Conservation (phyloP, 2,888 invertebrate genomes). For the Sphaerophoria rueppellii region DNA sequence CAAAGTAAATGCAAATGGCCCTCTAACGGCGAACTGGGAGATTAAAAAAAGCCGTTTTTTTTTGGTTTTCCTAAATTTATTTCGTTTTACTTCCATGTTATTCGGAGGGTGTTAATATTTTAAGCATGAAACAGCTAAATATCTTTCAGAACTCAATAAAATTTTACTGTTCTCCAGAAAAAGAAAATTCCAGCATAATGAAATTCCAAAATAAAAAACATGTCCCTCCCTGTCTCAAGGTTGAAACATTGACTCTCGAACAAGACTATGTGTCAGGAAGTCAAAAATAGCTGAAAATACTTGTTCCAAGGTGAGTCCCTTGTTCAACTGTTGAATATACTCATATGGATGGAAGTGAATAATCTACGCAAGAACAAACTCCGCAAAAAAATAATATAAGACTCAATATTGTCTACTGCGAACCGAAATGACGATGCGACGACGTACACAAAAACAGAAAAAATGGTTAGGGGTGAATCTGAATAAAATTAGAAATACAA, state of each 20-base stretch:
- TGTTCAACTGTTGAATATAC: constrained; percentile 25
- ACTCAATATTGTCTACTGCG: too few species aligned
- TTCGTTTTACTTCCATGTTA: not conserved
- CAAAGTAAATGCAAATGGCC: constrained; percentile 51
- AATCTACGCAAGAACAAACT: constrained; percentile 27
- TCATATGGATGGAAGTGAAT: not conserved
- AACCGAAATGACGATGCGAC: too few species aligned
- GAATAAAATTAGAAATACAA: too few species aligned
- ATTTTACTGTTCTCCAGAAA: constrained; percentile 9
- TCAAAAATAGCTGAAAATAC: constrained; percentile 10
- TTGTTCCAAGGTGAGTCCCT: not conserved
- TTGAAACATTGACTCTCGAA: not conserved
- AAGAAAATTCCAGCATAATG: not conserved
- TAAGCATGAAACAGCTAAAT: not conserved
- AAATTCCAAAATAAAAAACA: constrained; percentile 7
- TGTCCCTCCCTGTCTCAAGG: not conserved
- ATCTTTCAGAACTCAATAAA: constrained; percentile 34
- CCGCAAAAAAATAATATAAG: constrained; percentile 1
- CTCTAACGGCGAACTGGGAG: not conserved
- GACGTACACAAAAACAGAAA: too few species aligned
- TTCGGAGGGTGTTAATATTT: not conserved
- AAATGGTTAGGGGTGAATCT: not conserved
- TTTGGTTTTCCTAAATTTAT: constrained; percentile 1
- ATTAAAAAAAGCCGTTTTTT: not conserved
- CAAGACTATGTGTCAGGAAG: constrained; percentile 12